These are phyloP conservation scores for Lamprologus ornatipinnis DNA, from an alignment of 2,113 vertebrate genomes.

Conservation along the genomic window DNA sequence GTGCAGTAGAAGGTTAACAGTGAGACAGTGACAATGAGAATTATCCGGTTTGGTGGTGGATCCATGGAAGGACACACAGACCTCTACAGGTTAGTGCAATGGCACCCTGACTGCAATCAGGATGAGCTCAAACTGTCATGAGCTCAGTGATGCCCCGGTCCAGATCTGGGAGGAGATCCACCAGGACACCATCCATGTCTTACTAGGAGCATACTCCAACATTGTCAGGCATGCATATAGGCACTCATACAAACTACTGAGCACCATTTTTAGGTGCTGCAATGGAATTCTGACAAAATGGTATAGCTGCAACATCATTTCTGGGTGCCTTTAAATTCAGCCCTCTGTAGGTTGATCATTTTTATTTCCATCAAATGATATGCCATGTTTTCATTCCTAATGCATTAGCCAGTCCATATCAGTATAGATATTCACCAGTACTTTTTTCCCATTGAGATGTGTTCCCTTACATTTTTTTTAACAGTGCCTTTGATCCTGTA, in stretches of 20 bases:
- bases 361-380: background rate
- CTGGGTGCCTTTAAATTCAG: background rate
- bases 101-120: background rate
- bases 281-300: background rate
- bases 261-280: background rate
- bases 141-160: background rate
- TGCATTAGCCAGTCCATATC: background rate
- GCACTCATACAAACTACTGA: background rate
- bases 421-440: background rate
- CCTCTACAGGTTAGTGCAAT: background rate
- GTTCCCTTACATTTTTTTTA: background rate
- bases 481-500: background rate
- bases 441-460: background rate
- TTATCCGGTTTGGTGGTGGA: background rate
- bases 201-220: background rate
- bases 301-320: background rate
- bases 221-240: background rate
- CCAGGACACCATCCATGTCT: background rate
- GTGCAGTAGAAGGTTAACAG: background rate
- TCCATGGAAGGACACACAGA: background rate
- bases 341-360: background rate
- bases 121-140: background rate
- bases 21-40: background rate
- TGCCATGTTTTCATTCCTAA: background rate
- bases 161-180: background rate